These are phyloP conservation scores for Antigone vipio DNA, from an alignment of 2,113 vertebrate species.

Conservation along the genomic window DNA sequence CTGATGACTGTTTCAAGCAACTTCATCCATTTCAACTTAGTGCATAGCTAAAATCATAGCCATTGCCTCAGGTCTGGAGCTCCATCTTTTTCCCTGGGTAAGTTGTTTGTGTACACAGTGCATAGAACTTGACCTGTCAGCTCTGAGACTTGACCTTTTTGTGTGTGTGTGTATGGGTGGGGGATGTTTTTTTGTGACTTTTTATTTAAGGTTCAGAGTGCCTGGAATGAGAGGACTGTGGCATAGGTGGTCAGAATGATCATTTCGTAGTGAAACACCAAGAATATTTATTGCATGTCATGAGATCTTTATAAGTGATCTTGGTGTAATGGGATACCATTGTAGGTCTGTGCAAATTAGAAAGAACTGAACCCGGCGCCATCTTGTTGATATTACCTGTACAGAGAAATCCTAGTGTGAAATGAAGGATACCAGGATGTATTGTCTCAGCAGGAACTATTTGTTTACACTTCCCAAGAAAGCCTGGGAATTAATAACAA, in stretches of 20 bases:
- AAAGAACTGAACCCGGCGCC: background rate
- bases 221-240: background rate
- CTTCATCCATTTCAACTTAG: background rate
- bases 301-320: background rate
- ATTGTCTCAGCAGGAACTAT: background rate
- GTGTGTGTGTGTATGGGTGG: no score
- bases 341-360: background rate
- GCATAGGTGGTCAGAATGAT: background rate
- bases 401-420: background rate
- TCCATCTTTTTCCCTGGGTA: background rate
- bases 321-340: background rate
- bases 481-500: background rate
- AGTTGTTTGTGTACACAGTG: background rate
- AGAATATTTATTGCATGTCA: background rate
- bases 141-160: background rate
- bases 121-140: background rate
- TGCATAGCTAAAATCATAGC: background rate
- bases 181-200: background rate
- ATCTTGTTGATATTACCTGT: background rate
- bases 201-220: background rate
- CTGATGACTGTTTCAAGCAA: background rate
- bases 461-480: background rate
- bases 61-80: background rate
- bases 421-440: background rate
- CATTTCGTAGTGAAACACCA: background rate